Percentiles rank a stretch among this genome's conserved stretches.
phyloP scores from a whole-genome alignment of 2,888 invertebrate genomes.

The Proisotoma minuta region DNA sequence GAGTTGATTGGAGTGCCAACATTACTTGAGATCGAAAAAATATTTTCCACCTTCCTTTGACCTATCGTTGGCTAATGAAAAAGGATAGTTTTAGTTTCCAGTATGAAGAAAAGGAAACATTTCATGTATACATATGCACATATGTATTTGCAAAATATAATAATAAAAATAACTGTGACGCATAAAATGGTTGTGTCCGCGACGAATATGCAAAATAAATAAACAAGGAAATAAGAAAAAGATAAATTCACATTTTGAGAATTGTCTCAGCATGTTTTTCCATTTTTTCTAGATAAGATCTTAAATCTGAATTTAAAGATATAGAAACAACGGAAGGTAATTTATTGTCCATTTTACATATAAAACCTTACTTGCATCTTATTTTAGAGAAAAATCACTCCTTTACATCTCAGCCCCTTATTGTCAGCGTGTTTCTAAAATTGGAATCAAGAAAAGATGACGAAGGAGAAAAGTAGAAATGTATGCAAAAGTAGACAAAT shows the following conservation, averaged over 20 bases:
- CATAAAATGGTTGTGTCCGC: too few relatives aligned
- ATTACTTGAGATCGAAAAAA: too few relatives aligned
- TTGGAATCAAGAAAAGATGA: neutral
- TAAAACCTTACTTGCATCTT: slow-evolving; percentile 10
- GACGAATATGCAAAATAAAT: too few relatives aligned
- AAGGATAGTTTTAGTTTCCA: too few relatives aligned
- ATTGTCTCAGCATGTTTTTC: neutral
- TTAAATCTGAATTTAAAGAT: neutral
- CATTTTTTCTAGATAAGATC: too few relatives aligned
- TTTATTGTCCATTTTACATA: slow-evolving; percentile 5
- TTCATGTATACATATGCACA: too few relatives aligned
- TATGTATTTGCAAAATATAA: too few relatives aligned
- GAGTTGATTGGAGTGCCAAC: neutral
- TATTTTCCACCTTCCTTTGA: too few relatives aligned
- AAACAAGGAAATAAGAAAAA: too few relatives aligned
- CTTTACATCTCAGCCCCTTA: neutral
- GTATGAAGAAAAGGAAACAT: too few relatives aligned
- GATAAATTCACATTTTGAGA: neutral
- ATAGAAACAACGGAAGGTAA: slow-evolving; percentile 4
- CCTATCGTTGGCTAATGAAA: too few relatives aligned
- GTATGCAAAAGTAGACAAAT: neutral
- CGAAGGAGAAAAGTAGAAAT: neutral
- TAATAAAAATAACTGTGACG: too few relatives aligned
- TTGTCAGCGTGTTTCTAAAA: neutral
- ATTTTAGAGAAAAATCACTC: neutral